Percentiles rank a stretch among this genome's conserved stretches.
Conservation (phyloP, 2,113 vertebrate species). For the Aphyosemion australe region DNA sequence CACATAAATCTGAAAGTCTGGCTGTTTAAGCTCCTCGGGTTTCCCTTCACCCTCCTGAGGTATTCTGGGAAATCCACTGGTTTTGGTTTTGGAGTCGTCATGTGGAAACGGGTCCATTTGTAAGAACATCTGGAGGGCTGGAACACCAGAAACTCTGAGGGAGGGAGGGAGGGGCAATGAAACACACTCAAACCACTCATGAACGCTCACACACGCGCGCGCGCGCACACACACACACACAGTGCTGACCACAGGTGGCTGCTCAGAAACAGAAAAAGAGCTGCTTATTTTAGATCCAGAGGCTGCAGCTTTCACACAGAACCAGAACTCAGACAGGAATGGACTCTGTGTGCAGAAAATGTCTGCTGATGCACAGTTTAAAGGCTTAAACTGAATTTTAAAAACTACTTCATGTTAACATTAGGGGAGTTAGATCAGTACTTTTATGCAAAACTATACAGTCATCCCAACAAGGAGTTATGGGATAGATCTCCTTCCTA, state of each 20-base stretch:
- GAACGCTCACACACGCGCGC: slow-evolving; percentile 11
- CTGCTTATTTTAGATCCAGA: slow-evolving; percentile 44
- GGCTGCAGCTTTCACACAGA: slow-evolving; percentile 5
- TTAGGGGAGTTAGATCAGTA: background rate
- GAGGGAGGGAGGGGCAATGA: slow-evolving; percentile 19
- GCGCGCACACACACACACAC: slow-evolving; percentile 5
- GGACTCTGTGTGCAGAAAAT: background rate
- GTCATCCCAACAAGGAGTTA: too few species aligned
- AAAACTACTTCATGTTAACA: too few species aligned
- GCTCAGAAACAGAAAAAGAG: slow-evolving; percentile 15
- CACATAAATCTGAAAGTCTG: background rate
- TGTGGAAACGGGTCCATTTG: slow-evolving; percentile 38
- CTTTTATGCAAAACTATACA: too few species aligned
- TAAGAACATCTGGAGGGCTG: slow-evolving; percentile 50
- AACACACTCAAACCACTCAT: slow-evolving; percentile 12
- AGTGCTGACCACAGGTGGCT: slow-evolving; percentile 48
- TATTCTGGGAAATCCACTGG: slow-evolving; percentile 34
- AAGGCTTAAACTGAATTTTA: background rate
- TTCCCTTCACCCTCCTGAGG: slow-evolving; percentile 4
- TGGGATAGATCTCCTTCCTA: too few species aligned
- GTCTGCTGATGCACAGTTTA: background rate
- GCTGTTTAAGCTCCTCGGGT: background rate
- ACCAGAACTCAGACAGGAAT: background rate
- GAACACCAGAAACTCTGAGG: slow-evolving; percentile 38
- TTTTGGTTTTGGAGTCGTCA: slow-evolving; percentile 46